Base-by-base conservation (phyloP, 2,113 vertebrate genomes). In the Eptesicus fuscus region DNA sequence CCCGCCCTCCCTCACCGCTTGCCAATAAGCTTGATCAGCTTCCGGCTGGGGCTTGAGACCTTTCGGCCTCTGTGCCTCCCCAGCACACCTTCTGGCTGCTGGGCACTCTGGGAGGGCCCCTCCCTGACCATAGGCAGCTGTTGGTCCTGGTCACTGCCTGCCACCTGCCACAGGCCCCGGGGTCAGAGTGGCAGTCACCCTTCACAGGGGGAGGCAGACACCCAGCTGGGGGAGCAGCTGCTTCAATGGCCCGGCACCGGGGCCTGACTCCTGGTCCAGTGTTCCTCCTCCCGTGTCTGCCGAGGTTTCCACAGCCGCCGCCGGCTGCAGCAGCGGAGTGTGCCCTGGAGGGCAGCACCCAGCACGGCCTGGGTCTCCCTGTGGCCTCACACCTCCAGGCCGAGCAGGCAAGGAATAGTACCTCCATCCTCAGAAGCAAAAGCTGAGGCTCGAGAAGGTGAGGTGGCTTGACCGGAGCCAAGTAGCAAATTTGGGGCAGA, bases 1-100 rank as follows among this genome's bases (percentile, higher is more conserved):
- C 42, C 63, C 86, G 82, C 44, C 73, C 37, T 74, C 37, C 49
- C 37, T 42, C 61, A 7, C 71, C 47, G 22, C 53, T 70, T 0
- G 7, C 80, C 95, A 85, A 61, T 96, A 91, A 85, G 69, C 37
- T 63, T 91, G 83, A 90, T 90, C 67, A 85, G 77, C 77, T 79
- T 79, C 30, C 10, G 3, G 59, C 59, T 61, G 59, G 59, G 59
- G 59, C 59, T 12, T 25, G 59, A 61, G 61, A 63, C 61, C 61
- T 63, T 32, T 7, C 14, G 14, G 63, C 63, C 30, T 67, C 63
- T 8, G 63, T 16, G 28, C 30, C 79, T 73, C 47, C 63, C 47
- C 4, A 0, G 47, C 35, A 20, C 20, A 30, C 23, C 23, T 63
- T 42, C 30, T 32, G 2, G 83, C 47, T 84, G 88, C 80, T 23